Base-by-base conservation (phyloP, 1,140 invertebrate species). In the Aphis craccivora region DNA sequence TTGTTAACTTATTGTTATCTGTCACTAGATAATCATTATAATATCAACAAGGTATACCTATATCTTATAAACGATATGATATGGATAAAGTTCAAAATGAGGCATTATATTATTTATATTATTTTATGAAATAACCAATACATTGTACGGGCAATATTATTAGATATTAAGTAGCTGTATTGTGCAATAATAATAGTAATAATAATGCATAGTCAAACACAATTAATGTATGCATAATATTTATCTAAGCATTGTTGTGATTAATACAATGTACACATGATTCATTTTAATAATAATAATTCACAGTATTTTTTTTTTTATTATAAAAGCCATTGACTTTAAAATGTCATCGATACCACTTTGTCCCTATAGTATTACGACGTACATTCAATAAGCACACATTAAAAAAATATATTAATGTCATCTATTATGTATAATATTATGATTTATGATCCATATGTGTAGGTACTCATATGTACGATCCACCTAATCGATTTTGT, bases 221-320 rank as follows among this genome's bases (percentile, higher is more conserved):
- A 6, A n/a, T 76, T 11, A 30, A 67, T 30, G n/a, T 76, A n/a
- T 76, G n/a, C 30, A 20, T n/a, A 76, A 20, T n/a, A 76, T 76
- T 76, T 35, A 76, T 11, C 5, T 18, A 76, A 76, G 30, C 30
- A 76, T 76, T 35, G 30, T 76, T 76, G n/a, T 18, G 60, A 67
- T 67, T n/a, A 67, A n/a, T n/a, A 20, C n/a, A n/a, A 18, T 76
- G 30, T 76, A n/a, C 0, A 51, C 48, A 76, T 76, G 30, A 76
- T 76, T 76, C 14, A 35, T 76, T n/a, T n/a, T 76, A n/a, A 76
- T 76, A 76, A 76, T 76, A 76, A n/a, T n/a, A n/a, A 76, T n/a
- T n/a, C 4, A 76, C n/a, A 18, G 20, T n/a, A 76, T 18, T 11
- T n/a, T 76, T 53, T 60, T 30, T 67, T 9, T 76, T 76, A n/a